A percentile compares a stretch with the other conserved stretches of the same genome.
Evolutionary conservation across 37 sponge, comb jelly and placozoan genomes (phyloP).

Genomic region (Oscarella lobularis): DNA sequence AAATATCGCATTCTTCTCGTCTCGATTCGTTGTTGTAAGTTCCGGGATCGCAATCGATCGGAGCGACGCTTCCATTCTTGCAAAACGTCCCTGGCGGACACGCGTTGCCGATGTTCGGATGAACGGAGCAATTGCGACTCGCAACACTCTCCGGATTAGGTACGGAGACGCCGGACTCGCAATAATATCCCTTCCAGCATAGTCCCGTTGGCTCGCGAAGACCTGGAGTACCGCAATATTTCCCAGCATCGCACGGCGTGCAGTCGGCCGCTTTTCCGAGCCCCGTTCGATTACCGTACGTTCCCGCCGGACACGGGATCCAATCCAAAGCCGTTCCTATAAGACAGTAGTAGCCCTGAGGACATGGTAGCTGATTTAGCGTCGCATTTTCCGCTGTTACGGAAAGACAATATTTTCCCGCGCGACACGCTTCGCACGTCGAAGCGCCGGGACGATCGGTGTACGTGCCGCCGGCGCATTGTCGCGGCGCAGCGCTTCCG

Average conservation of each 20-base stretch:
- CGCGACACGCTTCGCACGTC: constrained; percentile 5
- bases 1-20: constrained; percentile 7
- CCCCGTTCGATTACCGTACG: constrained; percentile 9
- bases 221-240: constrained; percentile 9
- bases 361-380: constrained; percentile 8
- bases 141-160: background rate
- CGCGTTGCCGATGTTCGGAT: background rate
- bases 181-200: background rate
- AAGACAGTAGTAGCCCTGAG: constrained; percentile 17
- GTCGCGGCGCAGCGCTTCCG: constrained; percentile 1
- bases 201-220: background rate
- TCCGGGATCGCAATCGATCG: background rate
- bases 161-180: background rate
- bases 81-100: constrained; percentile 1
- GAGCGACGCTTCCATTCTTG: background rate
- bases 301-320: constrained; percentile 16
- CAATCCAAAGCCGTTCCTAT: constrained; percentile 6
- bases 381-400: background rate
- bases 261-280: background rate
- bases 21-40: background rate
- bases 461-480: constrained; percentile 19
- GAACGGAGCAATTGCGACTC: background rate
- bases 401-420: constrained; percentile 22
- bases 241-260: constrained; percentile 12
- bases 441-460: constrained; percentile 1